These are phyloP conservation scores for Crioceris asparagi DNA, from an alignment of 2,888 invertebrate species.

Conservation along the genomic window DNA sequence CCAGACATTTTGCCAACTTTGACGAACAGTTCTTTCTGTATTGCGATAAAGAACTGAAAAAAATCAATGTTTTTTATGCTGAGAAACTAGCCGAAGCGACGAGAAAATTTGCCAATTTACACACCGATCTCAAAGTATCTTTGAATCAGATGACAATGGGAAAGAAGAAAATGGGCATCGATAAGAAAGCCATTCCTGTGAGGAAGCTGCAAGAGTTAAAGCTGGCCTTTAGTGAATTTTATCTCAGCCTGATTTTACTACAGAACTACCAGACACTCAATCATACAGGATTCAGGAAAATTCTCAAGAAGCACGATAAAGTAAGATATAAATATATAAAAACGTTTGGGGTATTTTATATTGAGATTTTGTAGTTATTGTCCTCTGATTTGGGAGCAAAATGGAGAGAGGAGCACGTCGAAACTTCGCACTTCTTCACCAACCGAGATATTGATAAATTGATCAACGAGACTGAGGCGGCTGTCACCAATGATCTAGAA, in stretches of 20 bases:
- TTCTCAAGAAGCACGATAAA: slow-evolving; percentile 85
- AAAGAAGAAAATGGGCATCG: slow-evolving; percentile 26
- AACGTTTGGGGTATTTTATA: neutral
- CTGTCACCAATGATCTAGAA: slow-evolving; percentile 60
- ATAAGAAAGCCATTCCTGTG: slow-evolving; percentile 40
- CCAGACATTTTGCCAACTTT: slow-evolving; percentile 66
- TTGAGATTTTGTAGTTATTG: slow-evolving; percentile 38
- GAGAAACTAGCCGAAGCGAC: slow-evolving; percentile 85
- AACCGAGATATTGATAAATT: slow-evolving; percentile 78
- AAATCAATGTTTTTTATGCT: slow-evolving; percentile 81
- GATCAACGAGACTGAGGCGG: slow-evolving; percentile 67
- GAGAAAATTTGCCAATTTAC: slow-evolving; percentile 63
- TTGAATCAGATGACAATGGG: slow-evolving; percentile 29
- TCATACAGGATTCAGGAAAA: slow-evolving; percentile 83
- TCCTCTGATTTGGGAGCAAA: slow-evolving; percentile 53
- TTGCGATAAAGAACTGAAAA: slow-evolving; percentile 74
- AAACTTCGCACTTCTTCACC: slow-evolving; percentile 71
- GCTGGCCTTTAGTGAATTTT: slow-evolving; percentile 83
- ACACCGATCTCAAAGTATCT: slow-evolving; percentile 55
- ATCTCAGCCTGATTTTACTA: slow-evolving; percentile 70
- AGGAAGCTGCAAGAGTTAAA: slow-evolving; percentile 73
- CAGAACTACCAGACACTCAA: slow-evolving; percentile 86
- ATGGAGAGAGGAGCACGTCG: slow-evolving; percentile 71
- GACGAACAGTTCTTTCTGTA: slow-evolving; percentile 79
- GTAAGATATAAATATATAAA: slow-evolving; percentile 30